phyloP scores from a whole-genome alignment of 2,797 vertebrate genomes.

The Lateolabrax maculatus region DNA sequence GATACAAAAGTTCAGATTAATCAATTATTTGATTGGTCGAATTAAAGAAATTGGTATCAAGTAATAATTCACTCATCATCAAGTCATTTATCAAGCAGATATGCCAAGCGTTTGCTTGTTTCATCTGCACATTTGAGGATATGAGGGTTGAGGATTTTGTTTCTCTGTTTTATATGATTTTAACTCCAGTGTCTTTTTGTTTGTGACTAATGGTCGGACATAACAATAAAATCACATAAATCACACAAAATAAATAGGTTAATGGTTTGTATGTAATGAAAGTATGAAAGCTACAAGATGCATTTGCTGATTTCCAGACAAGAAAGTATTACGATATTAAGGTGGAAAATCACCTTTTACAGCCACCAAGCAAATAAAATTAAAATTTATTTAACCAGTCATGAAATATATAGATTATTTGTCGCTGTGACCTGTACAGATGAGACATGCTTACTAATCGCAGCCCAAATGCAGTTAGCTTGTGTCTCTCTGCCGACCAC shows the following conservation, averaged over 20 bases:
- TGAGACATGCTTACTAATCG: conserved; percentile 2
- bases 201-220: background rate
- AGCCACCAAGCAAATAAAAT: background rate
- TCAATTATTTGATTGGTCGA: background rate
- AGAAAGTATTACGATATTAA: background rate
- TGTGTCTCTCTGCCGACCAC: conserved; percentile 41
- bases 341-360: background rate
- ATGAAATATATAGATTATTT: conserved; percentile 31
- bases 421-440: background rate
- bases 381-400: conserved; percentile 5
- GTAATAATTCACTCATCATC: background rate
- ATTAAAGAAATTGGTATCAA: background rate
- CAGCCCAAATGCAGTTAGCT: conserved; percentile 30
- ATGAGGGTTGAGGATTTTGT: too few relatives aligned
- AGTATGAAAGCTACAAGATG: background rate
- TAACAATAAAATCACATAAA: too few relatives aligned
- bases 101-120: background rate
- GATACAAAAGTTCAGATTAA: background rate
- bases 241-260: background rate
- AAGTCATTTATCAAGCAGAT: background rate
- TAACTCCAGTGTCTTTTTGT: background rate
- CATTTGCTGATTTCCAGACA: background rate
- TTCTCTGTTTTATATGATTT: background rate
- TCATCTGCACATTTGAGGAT: background rate
- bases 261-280: too few relatives aligned